phyloP scores from a whole-genome alignment of 2,797 vertebrate species.

The Meriones psammophilus region DNA sequence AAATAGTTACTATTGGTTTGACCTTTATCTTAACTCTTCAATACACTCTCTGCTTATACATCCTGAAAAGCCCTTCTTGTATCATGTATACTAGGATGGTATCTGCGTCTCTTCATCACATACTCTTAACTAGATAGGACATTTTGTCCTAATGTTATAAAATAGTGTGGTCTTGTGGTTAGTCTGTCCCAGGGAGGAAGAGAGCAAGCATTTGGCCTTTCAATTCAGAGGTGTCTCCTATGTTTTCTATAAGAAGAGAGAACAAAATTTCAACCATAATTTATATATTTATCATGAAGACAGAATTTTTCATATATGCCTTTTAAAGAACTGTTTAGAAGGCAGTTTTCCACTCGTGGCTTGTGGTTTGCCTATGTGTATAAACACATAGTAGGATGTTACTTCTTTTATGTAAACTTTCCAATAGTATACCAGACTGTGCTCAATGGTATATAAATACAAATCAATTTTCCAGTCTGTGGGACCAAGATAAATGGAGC shows the following conservation, averaged over 20 bases:
- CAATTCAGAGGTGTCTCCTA: background rate
- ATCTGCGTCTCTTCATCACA: background rate
- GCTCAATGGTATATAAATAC: background rate
- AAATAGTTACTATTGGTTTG: background rate
- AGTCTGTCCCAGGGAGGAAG: background rate
- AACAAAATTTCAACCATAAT: conserved; percentile 14
- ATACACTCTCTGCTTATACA: conserved; percentile 17
- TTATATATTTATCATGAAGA: background rate
- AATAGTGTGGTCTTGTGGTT: conserved; percentile 32
- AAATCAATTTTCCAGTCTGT: conserved; percentile 34
- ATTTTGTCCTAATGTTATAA: conserved; percentile 9
- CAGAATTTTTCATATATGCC: background rate
- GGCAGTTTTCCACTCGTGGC: background rate
- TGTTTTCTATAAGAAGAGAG: conserved; percentile 7
- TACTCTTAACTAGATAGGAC: background rate
- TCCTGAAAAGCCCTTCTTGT: background rate
- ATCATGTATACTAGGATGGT: background rate
- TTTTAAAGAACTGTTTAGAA: conserved; percentile 34
- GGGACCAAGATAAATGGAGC: background rate
- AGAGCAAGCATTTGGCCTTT: background rate
- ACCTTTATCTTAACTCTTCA: background rate
- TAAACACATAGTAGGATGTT: conserved; percentile 34
- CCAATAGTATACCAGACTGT: background rate
- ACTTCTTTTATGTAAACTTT: conserved; percentile 13
- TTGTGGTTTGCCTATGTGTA: background rate